A percentile compares a stretch with the other conserved stretches of the same genome.
Evolutionary conservation across 1,140 invertebrate genomes (phyloP).

Genomic region (Paralvinella palmiformis): DNA sequence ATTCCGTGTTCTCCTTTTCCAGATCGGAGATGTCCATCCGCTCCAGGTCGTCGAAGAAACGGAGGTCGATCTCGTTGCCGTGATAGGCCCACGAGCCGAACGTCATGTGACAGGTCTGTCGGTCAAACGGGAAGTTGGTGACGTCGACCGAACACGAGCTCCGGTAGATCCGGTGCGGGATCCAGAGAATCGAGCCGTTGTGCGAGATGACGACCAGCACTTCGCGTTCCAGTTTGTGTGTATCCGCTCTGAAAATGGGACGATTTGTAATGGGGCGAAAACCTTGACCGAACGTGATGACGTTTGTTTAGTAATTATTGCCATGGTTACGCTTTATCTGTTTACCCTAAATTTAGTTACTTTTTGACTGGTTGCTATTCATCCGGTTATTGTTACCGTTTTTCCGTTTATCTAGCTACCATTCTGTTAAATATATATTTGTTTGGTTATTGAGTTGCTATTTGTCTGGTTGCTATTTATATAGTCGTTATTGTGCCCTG

Average conservation of each 20-base stretch:
- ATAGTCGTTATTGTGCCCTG: too few relatives aligned
- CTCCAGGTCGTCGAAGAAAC: not conserved
- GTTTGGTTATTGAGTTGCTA: too few relatives aligned
- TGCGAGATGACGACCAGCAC: not conserved
- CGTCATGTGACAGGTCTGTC: conserved; percentile 59
- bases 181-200: not conserved
- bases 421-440: too few relatives aligned
- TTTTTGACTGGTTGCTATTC: too few relatives aligned
- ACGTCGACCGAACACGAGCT: conserved; percentile 65
- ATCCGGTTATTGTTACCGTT: too few relatives aligned
- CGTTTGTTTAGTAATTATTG: too few relatives aligned
- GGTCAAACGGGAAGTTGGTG: conserved; percentile 65
- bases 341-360: too few relatives aligned
- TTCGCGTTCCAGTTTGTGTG: not conserved
- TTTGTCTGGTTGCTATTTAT: too few relatives aligned
- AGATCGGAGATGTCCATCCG: not conserved
- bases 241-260: not conserved
- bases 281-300: too few relatives aligned
- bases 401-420: too few relatives aligned
- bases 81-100: conserved; percentile 59
- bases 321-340: too few relatives aligned
- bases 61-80: conserved; percentile 31
- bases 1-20: not conserved
- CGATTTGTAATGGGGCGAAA: too few relatives aligned
- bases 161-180: not conserved